phyloP scores from a whole-genome alignment of 2,888 invertebrate species.

The Ormia ochracea region DNA sequence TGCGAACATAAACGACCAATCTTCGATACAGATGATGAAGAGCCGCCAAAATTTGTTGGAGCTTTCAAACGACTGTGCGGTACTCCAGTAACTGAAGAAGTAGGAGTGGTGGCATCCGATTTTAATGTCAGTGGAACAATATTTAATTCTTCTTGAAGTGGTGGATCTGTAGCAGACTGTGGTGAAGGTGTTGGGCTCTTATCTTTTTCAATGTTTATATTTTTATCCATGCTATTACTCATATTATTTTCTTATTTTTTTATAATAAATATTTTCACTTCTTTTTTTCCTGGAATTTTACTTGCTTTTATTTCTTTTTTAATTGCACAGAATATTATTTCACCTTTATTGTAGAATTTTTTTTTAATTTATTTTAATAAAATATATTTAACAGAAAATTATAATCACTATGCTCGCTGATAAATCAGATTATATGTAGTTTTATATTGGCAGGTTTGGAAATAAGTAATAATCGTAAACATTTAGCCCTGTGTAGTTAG shows the following conservation, averaged over 20 bases:
- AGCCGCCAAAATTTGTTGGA: conserved; percentile 68
- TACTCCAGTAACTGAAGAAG: conserved; percentile 68
- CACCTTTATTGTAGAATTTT: too few relatives aligned
- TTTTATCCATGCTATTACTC: conserved; percentile 66
- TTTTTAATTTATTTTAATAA: too few relatives aligned
- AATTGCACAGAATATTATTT: too few relatives aligned
- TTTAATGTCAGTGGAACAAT: conserved; percentile 34
- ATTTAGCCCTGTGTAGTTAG: too few relatives aligned
- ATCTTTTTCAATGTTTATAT: conserved; percentile 13
- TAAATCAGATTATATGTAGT: too few relatives aligned
- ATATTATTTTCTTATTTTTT: conserved; percentile 59
- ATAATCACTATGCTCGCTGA: too few relatives aligned
- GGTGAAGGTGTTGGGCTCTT: background rate
- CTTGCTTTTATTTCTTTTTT: too few relatives aligned
- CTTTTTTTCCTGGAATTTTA: conserved; percentile 3
- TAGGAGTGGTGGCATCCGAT: conserved; percentile 69
- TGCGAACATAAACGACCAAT: conserved; percentile 73
- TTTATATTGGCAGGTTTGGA: too few relatives aligned
- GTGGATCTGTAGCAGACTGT: background rate
- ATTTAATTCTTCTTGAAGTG: conserved; percentile 28
- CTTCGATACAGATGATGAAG: conserved; percentile 69
- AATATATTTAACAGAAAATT: too few relatives aligned
- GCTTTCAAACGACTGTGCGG: conserved; percentile 67
- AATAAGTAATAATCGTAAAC: too few relatives aligned
- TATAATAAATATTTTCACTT: conserved; percentile 7